Evolutionary conservation across 2,888 invertebrate genomes (phyloP).

Genomic region (Ypsolopha sequella): DNA sequence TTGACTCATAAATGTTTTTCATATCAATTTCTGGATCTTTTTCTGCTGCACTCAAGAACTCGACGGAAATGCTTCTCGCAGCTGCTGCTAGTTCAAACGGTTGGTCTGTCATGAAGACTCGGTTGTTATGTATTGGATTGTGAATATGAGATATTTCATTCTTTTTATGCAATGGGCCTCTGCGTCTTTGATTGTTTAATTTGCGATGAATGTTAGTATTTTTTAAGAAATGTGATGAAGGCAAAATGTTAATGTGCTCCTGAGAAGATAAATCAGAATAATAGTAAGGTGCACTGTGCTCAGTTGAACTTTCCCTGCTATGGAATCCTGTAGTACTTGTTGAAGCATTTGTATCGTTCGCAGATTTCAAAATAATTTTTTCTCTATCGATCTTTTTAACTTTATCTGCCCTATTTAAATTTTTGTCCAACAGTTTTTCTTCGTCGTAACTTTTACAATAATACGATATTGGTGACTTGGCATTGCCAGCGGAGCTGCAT

Average conservation of each 20-base stretch:
- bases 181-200: slow-evolving; percentile 81
- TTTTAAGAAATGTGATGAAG: slow-evolving; percentile 57
- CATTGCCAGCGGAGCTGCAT: slow-evolving; percentile 39
- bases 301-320: slow-evolving; percentile 73
- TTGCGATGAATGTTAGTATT: slow-evolving; percentile 65
- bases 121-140: slow-evolving; percentile 74
- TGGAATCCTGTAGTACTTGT: slow-evolving; percentile 63
- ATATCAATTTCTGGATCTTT: slow-evolving; percentile 76
- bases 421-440: slow-evolving; percentile 47
- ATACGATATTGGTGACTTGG: slow-evolving; percentile 57
- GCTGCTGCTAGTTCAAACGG: slow-evolving; percentile 67
- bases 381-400: slow-evolving; percentile 59
- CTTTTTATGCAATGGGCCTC: slow-evolving; percentile 70
- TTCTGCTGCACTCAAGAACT: slow-evolving; percentile 75
- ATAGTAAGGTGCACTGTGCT: slow-evolving; percentile 85
- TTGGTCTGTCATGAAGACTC: slow-evolving; percentile 36
- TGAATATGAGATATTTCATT: slow-evolving; percentile 80
- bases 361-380: slow-evolving; percentile 38
- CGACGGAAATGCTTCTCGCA: slow-evolving; percentile 74
- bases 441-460: slow-evolving; percentile 56
- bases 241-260: slow-evolving; percentile 58
- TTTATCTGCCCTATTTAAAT: slow-evolving; percentile 58
- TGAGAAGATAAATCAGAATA: slow-evolving; percentile 81
- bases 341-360: slow-evolving; percentile 38
- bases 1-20: slow-evolving; percentile 80